Base-by-base conservation (phyloP, 2,797 vertebrate genomes). In the Argyrosomus regius region DNA sequence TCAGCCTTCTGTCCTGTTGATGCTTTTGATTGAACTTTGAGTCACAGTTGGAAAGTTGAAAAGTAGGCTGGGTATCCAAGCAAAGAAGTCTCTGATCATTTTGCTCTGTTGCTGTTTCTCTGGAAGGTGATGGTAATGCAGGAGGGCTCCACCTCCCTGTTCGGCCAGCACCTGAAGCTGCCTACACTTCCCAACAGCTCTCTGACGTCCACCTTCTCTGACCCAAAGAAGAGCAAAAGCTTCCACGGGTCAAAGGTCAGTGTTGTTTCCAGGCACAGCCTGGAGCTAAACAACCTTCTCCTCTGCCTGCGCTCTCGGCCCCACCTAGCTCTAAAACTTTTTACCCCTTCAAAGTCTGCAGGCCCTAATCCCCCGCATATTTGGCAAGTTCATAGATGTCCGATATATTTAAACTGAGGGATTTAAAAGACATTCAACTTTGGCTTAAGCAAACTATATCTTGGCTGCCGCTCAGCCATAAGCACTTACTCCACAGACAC, bases 91-190 rank as follows among this genome's bases (percentile, higher is more conserved):
- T 77, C 35, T 72, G 68, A 41, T 75, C 1, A 41, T 14, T 18
- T 2, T 17, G 45, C 8, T 46, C 39, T 71, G 56, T 56, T 24
- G 59, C 20, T 77, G 49, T 72, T 75, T 59, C 1, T 77, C 50
- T 0, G 52, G 64, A 90, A 98, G 97, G 96, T 97, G 77, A 97
- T 97, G 96, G 96, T 97, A 54, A 96, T 96, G 97, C 96, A 97
- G 93, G 97, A 98, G 83, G 96, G 96, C 24, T 94, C 95, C 2
- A 94, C 96, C 72, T 97, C 95, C 43, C 90, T 96, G 74, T 95
- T 95, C 4, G 96, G 96, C 77, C 96, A 97, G 86, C 97, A 96
- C 91, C 93, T 97, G 86, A 96, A 97, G 95, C 95, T 97, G 88
- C 96, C 96, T 28, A 94, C 87, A 22, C 95, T 97, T 75, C 95